A percentile compares a stretch with the other conserved stretches of the same genome.
These are phyloP conservation scores for Taenioides sp. DNA, from an alignment of 2,797 vertebrate genomes.

Conservation along the genomic window DNA sequence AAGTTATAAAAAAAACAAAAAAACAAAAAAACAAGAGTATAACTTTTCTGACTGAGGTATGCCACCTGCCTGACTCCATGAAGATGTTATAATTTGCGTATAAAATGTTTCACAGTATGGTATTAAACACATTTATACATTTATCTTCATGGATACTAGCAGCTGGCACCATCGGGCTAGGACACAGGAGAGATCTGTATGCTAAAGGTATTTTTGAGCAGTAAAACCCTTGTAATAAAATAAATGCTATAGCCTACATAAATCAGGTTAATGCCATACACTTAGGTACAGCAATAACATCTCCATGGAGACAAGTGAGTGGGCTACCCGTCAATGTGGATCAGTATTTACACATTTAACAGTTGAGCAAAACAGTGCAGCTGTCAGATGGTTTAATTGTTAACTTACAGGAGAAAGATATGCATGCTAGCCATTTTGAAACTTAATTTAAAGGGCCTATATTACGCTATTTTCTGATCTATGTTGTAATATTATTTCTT, in stretches of 20 bases:
- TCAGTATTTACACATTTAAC: not conserved
- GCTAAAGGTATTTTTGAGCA: not conserved
- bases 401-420: not conserved
- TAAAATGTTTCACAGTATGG: not conserved
- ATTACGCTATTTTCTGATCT: too few relatives aligned
- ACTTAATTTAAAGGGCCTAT: too few relatives aligned
- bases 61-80: not conserved
- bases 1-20: too few relatives aligned
- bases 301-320: not conserved
- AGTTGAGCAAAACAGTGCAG: not conserved
- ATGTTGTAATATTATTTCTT: too few relatives aligned
- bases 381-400: not conserved
- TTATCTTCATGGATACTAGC: not conserved
- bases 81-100: not conserved
- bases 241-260: not conserved
- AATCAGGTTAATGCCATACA: not conserved
- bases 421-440: not conserved
- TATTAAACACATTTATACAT: not conserved
- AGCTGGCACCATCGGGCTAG: not conserved
- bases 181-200: not conserved
- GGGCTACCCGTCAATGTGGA: not conserved
- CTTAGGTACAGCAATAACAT: not conserved
- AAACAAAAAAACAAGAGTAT: too few relatives aligned
- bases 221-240: not conserved
- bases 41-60: not conserved